These are phyloP conservation scores for Addax nasomaculatus DNA, from an alignment of 2,113 vertebrate species.

Conservation along the genomic window DNA sequence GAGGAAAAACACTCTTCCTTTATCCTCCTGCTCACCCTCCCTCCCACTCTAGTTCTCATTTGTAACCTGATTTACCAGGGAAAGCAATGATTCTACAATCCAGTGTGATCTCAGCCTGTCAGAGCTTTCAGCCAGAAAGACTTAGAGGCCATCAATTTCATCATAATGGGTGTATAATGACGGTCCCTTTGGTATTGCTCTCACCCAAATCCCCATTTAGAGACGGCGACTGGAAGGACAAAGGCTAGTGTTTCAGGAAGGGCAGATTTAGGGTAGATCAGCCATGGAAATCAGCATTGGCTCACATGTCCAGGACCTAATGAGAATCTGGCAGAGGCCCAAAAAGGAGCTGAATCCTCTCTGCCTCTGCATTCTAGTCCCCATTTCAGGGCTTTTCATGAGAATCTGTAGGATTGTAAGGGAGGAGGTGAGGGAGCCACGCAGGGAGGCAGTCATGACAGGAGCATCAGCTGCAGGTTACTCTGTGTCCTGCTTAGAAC, in stretches of 20 bases:
- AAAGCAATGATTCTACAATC: slow-evolving; percentile 41
- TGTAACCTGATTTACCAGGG: slow-evolving; percentile 37
- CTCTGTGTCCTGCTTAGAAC: background rate
- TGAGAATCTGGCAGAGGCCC: slow-evolving; percentile 69
- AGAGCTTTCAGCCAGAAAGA: slow-evolving; percentile 57
- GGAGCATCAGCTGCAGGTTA: background rate
- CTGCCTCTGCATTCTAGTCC: slow-evolving; percentile 32
- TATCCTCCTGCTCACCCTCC: slow-evolving; percentile 24
- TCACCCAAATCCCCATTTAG: slow-evolving; percentile 70
- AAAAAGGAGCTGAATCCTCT: slow-evolving; percentile 51
- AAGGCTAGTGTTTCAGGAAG: slow-evolving; percentile 71
- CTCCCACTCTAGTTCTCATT: slow-evolving; percentile 18
- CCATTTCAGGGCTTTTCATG: slow-evolving; percentile 21
- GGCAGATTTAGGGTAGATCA: slow-evolving; percentile 66
- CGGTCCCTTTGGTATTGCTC: slow-evolving; percentile 42
- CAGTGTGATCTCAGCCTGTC: slow-evolving; percentile 55
- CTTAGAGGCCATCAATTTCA: slow-evolving; percentile 67
- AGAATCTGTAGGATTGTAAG: background rate
- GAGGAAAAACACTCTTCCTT: slow-evolving; percentile 61
- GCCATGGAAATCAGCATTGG: slow-evolving; percentile 65
- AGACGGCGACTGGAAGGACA: slow-evolving; percentile 39
- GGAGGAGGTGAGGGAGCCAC: background rate
- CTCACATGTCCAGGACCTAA: slow-evolving; percentile 66
- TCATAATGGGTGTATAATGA: slow-evolving; percentile 66
- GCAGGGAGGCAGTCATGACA: background rate